phyloP scores from a whole-genome alignment of 2,797 vertebrate genomes.

The Xenopus petersii region DNA sequence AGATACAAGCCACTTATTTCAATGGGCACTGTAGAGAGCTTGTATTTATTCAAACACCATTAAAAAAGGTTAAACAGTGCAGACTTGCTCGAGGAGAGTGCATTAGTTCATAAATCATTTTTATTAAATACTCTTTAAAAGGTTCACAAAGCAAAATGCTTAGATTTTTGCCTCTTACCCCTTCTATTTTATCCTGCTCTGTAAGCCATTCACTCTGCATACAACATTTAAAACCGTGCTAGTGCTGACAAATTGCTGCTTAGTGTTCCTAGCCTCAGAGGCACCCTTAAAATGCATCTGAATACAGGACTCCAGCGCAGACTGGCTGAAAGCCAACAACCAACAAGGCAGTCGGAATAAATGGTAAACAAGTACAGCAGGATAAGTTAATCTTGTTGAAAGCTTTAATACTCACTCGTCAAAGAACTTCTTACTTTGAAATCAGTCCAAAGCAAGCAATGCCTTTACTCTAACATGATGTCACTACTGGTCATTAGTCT shows the following conservation, averaged over 20 bases:
- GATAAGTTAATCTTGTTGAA: conserved; percentile 24
- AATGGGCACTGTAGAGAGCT: conserved; percentile 37
- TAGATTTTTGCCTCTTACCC: conserved; percentile 32
- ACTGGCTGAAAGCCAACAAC: conserved; percentile 53
- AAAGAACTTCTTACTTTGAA: conserved; percentile 57
- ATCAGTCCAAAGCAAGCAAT: conserved; percentile 62
- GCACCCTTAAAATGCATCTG: conserved; percentile 47
- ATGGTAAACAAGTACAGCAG: conserved; percentile 37
- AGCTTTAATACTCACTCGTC: conserved; percentile 18
- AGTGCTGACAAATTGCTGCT: conserved; percentile 55
- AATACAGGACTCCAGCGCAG: conserved; percentile 22
- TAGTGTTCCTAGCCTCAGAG: conserved; percentile 49
- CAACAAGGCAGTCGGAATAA: conserved; percentile 31
- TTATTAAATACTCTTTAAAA: conserved; percentile 53
- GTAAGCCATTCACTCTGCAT: background rate
- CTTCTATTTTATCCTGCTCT: conserved; percentile 17
- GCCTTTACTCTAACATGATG: conserved; percentile 58
- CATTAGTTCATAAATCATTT: conserved; percentile 50
- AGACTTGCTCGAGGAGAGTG: conserved; percentile 44
- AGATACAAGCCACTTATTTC: conserved; percentile 46
- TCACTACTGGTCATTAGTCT: conserved; percentile 67
- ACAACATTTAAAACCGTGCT: background rate
- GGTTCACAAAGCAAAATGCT: conserved; percentile 43
- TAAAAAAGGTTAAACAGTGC: conserved; percentile 40
- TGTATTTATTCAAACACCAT: conserved; percentile 45